phyloP scores from a whole-genome alignment of 1,140 invertebrate species.

The Diachasma alloeum region DNA sequence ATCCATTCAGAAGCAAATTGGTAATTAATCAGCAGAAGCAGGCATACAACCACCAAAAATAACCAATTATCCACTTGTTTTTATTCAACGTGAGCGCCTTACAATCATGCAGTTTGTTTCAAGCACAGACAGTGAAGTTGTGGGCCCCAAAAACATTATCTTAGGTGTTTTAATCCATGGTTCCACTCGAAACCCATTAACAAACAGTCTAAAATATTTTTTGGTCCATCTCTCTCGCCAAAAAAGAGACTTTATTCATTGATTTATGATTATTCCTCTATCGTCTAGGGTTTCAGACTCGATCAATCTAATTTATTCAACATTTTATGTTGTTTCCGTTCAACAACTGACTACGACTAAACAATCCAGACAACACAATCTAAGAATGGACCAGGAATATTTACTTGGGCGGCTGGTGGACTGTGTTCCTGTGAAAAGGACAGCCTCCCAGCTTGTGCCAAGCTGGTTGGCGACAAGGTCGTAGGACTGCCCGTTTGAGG shows the following conservation, averaged over 20 bases:
- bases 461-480: constrained; percentile 77
- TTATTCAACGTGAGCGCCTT: too few relatives aligned
- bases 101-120: too few relatives aligned
- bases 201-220: neutral
- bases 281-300: neutral
- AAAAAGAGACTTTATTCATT: neutral
- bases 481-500: constrained; percentile 75
- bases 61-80: too few relatives aligned
- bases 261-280: neutral
- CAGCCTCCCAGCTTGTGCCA: constrained; percentile 66
- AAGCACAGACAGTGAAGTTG: too few relatives aligned
- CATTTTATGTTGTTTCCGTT: neutral
- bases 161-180: too few relatives aligned
- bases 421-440: constrained; percentile 66
- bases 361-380: constrained; percentile 10
- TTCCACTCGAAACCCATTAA: too few relatives aligned
- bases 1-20: neutral
- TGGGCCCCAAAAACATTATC: too few relatives aligned
- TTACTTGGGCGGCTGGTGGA: constrained; percentile 64
- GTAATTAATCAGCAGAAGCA: too few relatives aligned
- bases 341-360: neutral
- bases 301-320: constrained; percentile 4
- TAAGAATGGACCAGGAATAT: constrained; percentile 50
- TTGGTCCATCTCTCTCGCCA: neutral
- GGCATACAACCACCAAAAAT: too few relatives aligned